Evolutionary conservation across 2,888 invertebrate species (phyloP).

Genomic region (Petrolisthes cinctipes): DNA sequence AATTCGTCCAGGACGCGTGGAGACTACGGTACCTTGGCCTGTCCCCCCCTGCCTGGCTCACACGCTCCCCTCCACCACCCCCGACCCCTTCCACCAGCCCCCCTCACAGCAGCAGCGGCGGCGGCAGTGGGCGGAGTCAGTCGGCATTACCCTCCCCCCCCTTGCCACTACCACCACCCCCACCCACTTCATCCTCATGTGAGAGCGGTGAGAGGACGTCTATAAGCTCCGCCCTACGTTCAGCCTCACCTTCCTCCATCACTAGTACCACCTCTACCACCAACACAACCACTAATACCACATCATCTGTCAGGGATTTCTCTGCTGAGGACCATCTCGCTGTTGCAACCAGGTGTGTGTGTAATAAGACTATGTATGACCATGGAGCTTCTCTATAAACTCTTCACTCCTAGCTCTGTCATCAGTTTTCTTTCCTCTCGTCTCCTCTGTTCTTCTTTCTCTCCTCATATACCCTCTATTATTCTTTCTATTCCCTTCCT

Average conservation of each 20-base stretch:
- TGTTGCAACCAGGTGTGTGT: slow-evolving; percentile 54
- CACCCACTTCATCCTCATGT: slow-evolving; percentile 30
- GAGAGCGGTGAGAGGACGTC: slow-evolving; percentile 17
- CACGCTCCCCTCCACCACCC: slow-evolving; percentile 53
- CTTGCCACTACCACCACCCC: slow-evolving; percentile 36
- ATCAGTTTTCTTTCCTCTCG: not conserved
- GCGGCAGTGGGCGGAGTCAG: slow-evolving; percentile 33
- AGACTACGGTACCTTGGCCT: slow-evolving; percentile 87
- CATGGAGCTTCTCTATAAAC: too few relatives aligned
- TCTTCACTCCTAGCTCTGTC: not conserved
- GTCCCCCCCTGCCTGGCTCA: slow-evolving; percentile 73
- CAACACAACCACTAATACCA: not conserved
- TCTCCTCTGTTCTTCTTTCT: not conserved
- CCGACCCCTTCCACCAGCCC: not conserved
- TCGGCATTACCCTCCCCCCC: slow-evolving; percentile 44
- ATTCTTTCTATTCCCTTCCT: not conserved
- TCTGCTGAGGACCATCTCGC: slow-evolving; percentile 56
- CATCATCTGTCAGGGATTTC: slow-evolving; percentile 31
- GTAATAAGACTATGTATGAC: too few relatives aligned
- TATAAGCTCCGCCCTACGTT: slow-evolving; percentile 26
- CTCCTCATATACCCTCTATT: not conserved
- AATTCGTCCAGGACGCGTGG: slow-evolving; percentile 90
- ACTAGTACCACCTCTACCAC: slow-evolving; percentile 1
- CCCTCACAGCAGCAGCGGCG: slow-evolving; percentile 1
- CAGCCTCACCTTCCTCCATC: slow-evolving; percentile 35